Evolutionary conservation across 2,888 invertebrate genomes (phyloP).

Genomic region (Tetramorium bicarinatum): DNA sequence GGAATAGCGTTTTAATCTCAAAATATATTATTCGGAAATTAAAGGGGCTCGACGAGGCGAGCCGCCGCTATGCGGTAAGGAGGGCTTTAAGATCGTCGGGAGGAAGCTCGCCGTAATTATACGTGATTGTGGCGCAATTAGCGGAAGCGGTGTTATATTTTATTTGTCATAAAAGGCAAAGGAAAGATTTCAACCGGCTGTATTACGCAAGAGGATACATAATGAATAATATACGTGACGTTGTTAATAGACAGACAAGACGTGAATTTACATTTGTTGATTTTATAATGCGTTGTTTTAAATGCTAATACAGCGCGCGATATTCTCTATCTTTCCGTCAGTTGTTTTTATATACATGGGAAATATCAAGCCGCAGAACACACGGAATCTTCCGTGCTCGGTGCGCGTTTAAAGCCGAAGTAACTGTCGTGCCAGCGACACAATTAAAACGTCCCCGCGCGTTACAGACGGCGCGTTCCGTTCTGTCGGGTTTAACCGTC

Average conservation of each 20-base stretch:
- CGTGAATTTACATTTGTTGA: neutral
- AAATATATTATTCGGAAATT: slow-evolving; percentile 54
- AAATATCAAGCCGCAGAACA: neutral
- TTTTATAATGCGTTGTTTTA: neutral
- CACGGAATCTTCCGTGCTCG: neutral
- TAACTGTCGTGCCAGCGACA: neutral
- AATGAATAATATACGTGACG: neutral
- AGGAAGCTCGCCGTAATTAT: slow-evolving; percentile 41
- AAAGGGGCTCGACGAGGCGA: slow-evolving; percentile 35
- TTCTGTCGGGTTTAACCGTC: neutral
- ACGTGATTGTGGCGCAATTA: slow-evolving; percentile 46
- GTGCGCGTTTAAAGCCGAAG: slow-evolving; percentile 15
- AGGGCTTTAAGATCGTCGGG: slow-evolving; percentile 16
- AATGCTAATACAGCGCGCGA: too few species aligned
- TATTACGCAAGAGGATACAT: neutral
- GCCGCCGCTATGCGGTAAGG: slow-evolving; percentile 20
- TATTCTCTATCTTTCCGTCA: neutral
- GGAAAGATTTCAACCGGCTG: neutral
- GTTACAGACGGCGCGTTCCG: neutral
- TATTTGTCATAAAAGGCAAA: slow-evolving; percentile 6
- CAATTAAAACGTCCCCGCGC: slow-evolving; percentile 4
- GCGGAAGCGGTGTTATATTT: neutral
- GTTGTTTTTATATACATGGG: neutral
- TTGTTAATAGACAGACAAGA: neutral
- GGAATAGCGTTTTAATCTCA: slow-evolving; percentile 63